phyloP scores from a whole-genome alignment of 1,140 invertebrate genomes.

The Whitmania pigra region DNA sequence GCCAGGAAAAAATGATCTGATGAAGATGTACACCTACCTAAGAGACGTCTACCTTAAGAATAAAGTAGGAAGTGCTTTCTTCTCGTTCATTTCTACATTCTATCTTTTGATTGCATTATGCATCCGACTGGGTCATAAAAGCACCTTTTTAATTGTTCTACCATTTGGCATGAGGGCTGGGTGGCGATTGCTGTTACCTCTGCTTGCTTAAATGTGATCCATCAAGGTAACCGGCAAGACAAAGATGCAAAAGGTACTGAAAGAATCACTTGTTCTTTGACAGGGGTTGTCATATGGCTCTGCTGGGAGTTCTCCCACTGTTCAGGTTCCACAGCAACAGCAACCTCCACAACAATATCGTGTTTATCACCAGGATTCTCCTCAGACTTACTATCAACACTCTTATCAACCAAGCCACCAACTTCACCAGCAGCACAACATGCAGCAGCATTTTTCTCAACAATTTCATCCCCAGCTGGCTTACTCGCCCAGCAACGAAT shows the following conservation, averaged over 20 bases:
- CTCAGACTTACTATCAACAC: not conserved
- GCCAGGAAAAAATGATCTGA: slow-evolving; percentile 16
- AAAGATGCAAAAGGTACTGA: too few relatives aligned
- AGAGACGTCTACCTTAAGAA: slow-evolving; percentile 14
- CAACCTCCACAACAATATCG: not conserved
- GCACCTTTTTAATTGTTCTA: too few relatives aligned
- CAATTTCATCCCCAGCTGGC: not conserved
- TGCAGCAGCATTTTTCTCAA: not conserved
- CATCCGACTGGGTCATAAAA: too few relatives aligned
- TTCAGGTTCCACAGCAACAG: not conserved
- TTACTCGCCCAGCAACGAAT: not conserved
- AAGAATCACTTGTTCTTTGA: too few relatives aligned
- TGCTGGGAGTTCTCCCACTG: too few relatives aligned
- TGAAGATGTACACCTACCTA: slow-evolving; percentile 13
- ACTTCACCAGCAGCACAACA: slow-evolving; percentile 2
- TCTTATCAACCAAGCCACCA: not conserved
- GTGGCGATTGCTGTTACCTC: too few relatives aligned
- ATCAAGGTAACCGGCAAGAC: too few relatives aligned
- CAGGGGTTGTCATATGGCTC: too few relatives aligned
- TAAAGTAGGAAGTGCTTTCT: not conserved
- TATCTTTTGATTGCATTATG: too few relatives aligned
- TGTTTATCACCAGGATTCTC: not conserved
- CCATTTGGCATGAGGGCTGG: too few relatives aligned
- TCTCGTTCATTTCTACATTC: too few relatives aligned
- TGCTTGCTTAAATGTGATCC: too few relatives aligned